Conservation (phyloP, 2,113 vertebrate genomes). For the Neogobius melanostomus region DNA sequence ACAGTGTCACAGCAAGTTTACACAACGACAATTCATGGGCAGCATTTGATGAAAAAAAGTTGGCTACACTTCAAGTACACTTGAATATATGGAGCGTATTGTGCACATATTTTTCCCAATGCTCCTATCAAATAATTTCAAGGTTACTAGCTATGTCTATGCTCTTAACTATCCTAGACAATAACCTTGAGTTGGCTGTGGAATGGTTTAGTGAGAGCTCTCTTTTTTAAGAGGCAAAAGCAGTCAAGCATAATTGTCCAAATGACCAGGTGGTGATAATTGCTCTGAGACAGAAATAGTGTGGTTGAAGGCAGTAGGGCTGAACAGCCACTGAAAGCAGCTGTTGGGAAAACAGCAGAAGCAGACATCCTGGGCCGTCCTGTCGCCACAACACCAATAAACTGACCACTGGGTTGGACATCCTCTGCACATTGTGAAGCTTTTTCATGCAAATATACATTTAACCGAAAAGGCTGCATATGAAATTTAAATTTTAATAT, state of each 20-base stretch:
- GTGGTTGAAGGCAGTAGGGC: conserved; percentile 38
- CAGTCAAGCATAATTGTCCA: conserved; percentile 52
- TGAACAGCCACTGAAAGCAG: conserved; percentile 54
- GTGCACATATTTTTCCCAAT: too few species aligned
- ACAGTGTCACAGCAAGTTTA: conserved; percentile 52
- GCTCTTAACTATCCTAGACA: too few species aligned
- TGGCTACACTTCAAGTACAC: too few species aligned
- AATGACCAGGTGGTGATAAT: conserved; percentile 68
- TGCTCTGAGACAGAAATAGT: conserved; percentile 57
- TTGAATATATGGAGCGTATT: too few species aligned
- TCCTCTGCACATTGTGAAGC: conserved; percentile 44
- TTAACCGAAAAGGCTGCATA: too few species aligned
- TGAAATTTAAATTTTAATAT: too few species aligned
- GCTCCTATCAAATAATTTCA: too few species aligned
- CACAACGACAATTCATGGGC: conserved; percentile 31
- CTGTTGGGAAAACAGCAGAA: conserved; percentile 58
- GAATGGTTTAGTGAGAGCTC: conserved; percentile 20
- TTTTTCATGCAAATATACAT: conserved; percentile 14
- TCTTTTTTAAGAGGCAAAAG: conserved; percentile 33
- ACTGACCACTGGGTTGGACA: conserved; percentile 61
- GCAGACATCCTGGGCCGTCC: conserved; percentile 58
- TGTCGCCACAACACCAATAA: conserved; percentile 64
- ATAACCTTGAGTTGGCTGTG: too few species aligned
- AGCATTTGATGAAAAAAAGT: background rate
- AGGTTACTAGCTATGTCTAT: too few species aligned